A percentile compares a stretch with the other conserved stretches of the same genome.
Evolutionary conservation across 2,888 invertebrate species (phyloP).

Genomic region (Ophion obscuratus): DNA sequence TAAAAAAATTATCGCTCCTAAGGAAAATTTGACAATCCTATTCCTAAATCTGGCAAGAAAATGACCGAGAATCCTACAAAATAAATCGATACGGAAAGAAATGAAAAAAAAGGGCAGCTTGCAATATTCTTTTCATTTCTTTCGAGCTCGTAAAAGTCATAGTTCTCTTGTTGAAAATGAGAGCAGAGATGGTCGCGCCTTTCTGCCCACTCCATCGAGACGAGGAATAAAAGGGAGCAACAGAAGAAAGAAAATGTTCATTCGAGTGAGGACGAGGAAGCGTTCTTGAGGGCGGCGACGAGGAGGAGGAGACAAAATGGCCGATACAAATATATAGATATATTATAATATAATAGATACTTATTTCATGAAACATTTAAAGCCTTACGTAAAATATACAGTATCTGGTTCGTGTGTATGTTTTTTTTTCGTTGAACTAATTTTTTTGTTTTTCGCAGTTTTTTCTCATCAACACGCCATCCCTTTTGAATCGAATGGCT

Average conservation of each 20-base stretch:
- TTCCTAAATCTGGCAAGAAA: slow-evolving; percentile 13
- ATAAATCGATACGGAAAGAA: neutral
- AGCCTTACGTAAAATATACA: slow-evolving; percentile 83
- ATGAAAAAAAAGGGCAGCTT: neutral
- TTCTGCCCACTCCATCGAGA: neutral
- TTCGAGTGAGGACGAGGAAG: slow-evolving; percentile 27
- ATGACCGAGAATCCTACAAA: neutral
- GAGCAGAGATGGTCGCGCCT: no score
- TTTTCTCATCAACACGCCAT: slow-evolving; percentile 46
- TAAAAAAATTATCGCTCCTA: neutral
- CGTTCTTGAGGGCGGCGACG: slow-evolving; percentile 36
- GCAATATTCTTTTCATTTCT: slow-evolving; percentile 12
- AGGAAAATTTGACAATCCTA: neutral
- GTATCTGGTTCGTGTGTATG: slow-evolving; percentile 73
- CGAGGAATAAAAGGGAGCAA: neutral
- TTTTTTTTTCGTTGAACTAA: slow-evolving; percentile 37
- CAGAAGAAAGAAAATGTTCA: neutral
- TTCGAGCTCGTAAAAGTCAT: slow-evolving; percentile 7
- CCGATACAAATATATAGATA: slow-evolving; percentile 82
- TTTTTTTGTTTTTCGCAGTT: slow-evolving; percentile 35
- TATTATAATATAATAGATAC: slow-evolving; percentile 81
- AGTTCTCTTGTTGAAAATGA: neutral
- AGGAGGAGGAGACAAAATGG: slow-evolving; percentile 73
- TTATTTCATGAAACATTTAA: slow-evolving; percentile 83
- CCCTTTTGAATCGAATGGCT: slow-evolving; percentile 35